Conservation (phyloP, 2,888 invertebrate genomes). For the Campoletis raptor region DNA sequence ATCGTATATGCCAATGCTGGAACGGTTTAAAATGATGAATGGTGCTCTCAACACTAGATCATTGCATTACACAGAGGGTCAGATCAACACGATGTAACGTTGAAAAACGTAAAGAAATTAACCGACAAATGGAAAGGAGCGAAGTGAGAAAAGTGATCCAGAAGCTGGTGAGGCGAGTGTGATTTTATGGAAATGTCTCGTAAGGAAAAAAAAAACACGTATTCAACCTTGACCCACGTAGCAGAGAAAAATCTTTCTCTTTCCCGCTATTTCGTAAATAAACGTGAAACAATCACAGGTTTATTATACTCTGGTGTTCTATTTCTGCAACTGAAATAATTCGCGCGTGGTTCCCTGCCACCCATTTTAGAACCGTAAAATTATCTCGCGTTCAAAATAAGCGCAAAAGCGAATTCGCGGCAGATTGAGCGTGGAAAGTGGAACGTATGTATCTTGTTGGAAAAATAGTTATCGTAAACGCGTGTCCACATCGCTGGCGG, state of each 20-base stretch:
- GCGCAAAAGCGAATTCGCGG: not conserved
- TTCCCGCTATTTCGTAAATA: conserved; percentile 6
- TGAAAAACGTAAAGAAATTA: not conserved
- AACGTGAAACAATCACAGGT: conserved; percentile 41
- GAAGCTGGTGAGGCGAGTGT: not conserved
- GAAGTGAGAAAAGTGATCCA: not conserved
- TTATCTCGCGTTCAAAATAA: not conserved
- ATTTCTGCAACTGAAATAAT: not conserved
- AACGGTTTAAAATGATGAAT: not conserved
- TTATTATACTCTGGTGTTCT: conserved; percentile 8
- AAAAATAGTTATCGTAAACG: conserved; percentile 3
- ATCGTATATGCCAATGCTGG: not conserved
- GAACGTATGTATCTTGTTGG: conserved; percentile 16
- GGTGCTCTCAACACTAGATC: not conserved
- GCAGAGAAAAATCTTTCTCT: not conserved
- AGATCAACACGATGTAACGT: not conserved
- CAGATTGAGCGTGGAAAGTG: conserved; percentile 50
- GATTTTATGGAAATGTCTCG: conserved; percentile 7
- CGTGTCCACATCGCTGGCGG: not conserved
- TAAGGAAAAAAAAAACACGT: not conserved
- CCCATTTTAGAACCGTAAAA: not conserved
- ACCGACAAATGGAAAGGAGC: not conserved
- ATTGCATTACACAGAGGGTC: not conserved
- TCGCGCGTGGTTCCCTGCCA: conserved; percentile 34
- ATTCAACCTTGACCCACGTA: conserved; percentile 36